Base-by-base conservation (phyloP, 2,113 vertebrate genomes). In the Mungos mungo region DNA sequence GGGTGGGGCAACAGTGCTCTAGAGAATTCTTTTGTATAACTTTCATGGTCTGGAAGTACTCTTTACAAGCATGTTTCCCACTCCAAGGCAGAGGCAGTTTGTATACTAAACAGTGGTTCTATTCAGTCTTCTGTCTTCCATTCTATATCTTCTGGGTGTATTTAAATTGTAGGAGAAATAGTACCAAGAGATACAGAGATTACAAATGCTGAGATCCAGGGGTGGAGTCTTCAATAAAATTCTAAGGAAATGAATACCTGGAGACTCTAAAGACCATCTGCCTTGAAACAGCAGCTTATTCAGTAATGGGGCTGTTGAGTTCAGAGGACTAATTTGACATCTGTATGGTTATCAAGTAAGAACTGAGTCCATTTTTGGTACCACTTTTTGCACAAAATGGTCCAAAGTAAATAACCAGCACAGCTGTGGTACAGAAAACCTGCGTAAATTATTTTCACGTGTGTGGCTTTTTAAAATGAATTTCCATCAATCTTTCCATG, bases 391-490 rank as follows among this genome's bases (percentile, higher is more conserved):
- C 60, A 98, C 69, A 92, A 96, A 97, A 95, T 52, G 57, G 79
- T 97, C 97, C 98, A 98, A 98, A 98, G 93, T 98, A 98, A 98
- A 98, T 87, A 97, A 96, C 57, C 88, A 88, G 81, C 98, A 97
- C 98, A 98, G 98, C 98, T 99, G 98, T 98, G 98, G 87, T 96
- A 90, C 95, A 96, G 97, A 96, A 98, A 98, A 90, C 95, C 98
- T 98, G 97, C 97, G 98, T 98, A 99, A 98, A 99, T 98, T 98
- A 98, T 98, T 99, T 99, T 98, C 98, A 99, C 98, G 97, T 99
- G 98, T 98, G 98, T 99, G 98, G 98, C 97, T 98, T 98, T 98
- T 98, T 96, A 98, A 98, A 98, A 97, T 97, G 98, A 98, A 98
- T 98, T 98, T 98, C 96, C 97, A 98, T 98, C 98, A 98, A 97